Evolutionary conservation across 2,797 vertebrate genomes (phyloP).

Genomic region (Coregonus sp.): DNA sequence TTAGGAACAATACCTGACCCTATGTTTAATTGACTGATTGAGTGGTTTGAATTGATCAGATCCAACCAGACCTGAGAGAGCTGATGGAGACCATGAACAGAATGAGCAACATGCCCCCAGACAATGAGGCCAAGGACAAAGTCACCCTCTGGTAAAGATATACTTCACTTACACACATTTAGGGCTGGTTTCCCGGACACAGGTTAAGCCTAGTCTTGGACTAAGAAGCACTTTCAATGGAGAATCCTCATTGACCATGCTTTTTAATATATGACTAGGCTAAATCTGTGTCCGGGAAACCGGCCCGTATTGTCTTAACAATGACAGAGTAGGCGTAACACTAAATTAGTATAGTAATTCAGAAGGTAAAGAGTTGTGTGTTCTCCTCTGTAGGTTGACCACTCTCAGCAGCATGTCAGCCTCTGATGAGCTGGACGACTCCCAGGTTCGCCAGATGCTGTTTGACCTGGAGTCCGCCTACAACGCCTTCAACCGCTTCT

Average conservation of each 20-base stretch:
- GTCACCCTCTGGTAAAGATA: slow-evolving; percentile 85
- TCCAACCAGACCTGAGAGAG: slow-evolving; percentile 91
- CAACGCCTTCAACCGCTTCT: slow-evolving; percentile 93
- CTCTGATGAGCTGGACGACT: slow-evolving; percentile 90
- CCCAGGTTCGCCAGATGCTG: slow-evolving; percentile 94
- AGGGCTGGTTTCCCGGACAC: background rate
- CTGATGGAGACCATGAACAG: slow-evolving; percentile 97
- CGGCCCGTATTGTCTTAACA: background rate
- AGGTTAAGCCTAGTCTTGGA: background rate
- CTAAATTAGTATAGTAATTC: background rate
- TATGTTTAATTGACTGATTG: too few species aligned
- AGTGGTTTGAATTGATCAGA: slow-evolving; percentile 67
- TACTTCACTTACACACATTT: background rate
- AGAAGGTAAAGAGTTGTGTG: background rate
- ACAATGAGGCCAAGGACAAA: slow-evolving; percentile 91
- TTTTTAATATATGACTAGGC: background rate
- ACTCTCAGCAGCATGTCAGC: slow-evolving; percentile 92
- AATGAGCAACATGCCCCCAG: slow-evolving; percentile 93
- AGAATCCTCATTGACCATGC: background rate
- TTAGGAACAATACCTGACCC: too few species aligned
- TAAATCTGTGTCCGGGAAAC: background rate
- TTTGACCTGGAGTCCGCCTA: slow-evolving; percentile 93
- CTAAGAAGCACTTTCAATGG: background rate
- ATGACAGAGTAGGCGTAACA: background rate
- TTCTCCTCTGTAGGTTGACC: slow-evolving; percentile 78